These are phyloP conservation scores for Mastacembelus armatus DNA, from an alignment of 2,797 vertebrate genomes.

Conservation along the genomic window DNA sequence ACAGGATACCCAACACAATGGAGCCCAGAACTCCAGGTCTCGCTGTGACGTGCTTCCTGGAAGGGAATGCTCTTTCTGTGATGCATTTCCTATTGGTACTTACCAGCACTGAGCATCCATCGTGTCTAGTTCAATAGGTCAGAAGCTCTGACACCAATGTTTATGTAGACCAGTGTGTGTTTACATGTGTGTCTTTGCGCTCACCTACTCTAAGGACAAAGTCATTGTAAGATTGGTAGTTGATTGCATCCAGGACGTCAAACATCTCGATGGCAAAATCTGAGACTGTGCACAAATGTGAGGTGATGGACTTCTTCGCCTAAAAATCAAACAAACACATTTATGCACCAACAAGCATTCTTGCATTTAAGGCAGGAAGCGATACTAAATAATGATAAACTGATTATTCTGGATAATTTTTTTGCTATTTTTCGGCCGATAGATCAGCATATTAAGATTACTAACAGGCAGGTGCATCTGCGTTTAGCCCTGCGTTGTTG, in stretches of 20 bases:
- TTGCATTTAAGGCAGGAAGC: not conserved
- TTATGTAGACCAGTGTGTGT: slow-evolving; percentile 12
- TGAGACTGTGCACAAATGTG: slow-evolving; percentile 93
- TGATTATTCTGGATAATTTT: no score
- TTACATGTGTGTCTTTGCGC: slow-evolving; percentile 54
- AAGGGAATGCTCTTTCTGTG: slow-evolving; percentile 58
- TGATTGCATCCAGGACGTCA: slow-evolving; percentile 97
- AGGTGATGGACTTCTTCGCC: slow-evolving; percentile 93
- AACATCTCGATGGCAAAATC: slow-evolving; percentile 99
- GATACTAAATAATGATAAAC: no score
- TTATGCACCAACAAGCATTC: slow-evolving; percentile 11
- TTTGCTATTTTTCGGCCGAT: no score
- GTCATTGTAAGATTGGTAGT: slow-evolving; percentile 99
- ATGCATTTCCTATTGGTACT: slow-evolving; percentile 74
- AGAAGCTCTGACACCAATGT: slow-evolving; percentile 32
- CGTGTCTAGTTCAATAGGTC: slow-evolving; percentile 58
- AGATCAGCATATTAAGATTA: no score
- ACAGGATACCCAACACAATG: slow-evolving; percentile 83
- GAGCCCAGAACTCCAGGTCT: slow-evolving; percentile 64
- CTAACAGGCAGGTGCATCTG: no score
- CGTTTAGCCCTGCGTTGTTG: no score
- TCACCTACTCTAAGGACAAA: slow-evolving; percentile 98
- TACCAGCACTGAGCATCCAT: slow-evolving; percentile 49
- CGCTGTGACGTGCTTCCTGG: slow-evolving; percentile 74
- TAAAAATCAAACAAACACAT: slow-evolving; percentile 59